Evolutionary conservation across 1,140 invertebrate genomes (phyloP).

Genomic region (Argopecten irradians): DNA sequence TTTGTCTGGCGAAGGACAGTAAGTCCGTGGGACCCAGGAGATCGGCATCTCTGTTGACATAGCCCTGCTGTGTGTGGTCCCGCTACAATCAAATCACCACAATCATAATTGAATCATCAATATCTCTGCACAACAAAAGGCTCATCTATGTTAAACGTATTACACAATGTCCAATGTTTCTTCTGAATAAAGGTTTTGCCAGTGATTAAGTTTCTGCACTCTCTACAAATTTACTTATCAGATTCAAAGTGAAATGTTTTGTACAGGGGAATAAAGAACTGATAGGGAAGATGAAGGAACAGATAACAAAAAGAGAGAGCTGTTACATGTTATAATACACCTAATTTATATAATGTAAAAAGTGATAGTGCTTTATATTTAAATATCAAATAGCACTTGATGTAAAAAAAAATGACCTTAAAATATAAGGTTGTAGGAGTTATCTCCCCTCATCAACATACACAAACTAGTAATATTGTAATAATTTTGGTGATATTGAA

Average conservation of each 20-base stretch:
- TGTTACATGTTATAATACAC: not conserved
- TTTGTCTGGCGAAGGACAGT: conserved; percentile 70
- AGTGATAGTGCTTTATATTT: not conserved
- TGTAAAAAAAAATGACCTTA: too few species aligned
- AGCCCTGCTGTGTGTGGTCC: conserved; percentile 37
- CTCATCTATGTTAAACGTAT: conserved; percentile 17
- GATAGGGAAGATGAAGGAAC: not conserved
- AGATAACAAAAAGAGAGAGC: not conserved
- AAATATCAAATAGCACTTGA: not conserved
- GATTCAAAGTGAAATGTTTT: conserved; percentile 9
- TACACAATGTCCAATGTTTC: conserved; percentile 16
- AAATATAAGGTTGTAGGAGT: not conserved
- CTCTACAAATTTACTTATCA: not conserved
- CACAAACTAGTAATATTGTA: too few species aligned
- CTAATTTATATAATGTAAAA: not conserved
- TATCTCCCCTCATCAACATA: not conserved
- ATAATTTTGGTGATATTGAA: too few species aligned
- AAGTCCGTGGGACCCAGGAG: conserved; percentile 62
- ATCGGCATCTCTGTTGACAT: conserved; percentile 61
- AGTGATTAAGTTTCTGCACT: not conserved
- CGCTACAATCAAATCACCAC: conserved; percentile 43
- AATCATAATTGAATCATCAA: conserved; percentile 17
- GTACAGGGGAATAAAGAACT: not conserved
- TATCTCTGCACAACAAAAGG: conserved; percentile 16
- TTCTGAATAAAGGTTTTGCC: conserved; percentile 1